Conservation (phyloP, 2,888 invertebrate species). For the Macropis europaea region DNA sequence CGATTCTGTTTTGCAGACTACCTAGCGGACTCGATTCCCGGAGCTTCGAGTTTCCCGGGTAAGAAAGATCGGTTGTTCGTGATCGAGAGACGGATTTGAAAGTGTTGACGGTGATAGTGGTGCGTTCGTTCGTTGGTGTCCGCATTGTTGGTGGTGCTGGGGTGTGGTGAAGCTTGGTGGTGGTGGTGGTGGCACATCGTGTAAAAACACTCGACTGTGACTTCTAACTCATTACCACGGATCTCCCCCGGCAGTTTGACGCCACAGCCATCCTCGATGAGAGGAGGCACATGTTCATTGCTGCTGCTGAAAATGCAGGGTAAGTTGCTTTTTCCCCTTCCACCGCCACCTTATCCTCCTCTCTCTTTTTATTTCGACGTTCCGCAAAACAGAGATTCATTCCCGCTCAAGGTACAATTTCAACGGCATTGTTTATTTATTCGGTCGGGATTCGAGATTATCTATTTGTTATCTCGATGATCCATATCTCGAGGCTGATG, state of each 20-base stretch:
- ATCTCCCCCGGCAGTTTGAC: slow-evolving; percentile 82
- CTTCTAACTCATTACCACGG: slow-evolving; percentile 80
- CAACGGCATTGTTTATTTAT: slow-evolving; percentile 7
- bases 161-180: slow-evolving; percentile 21
- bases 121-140: slow-evolving; percentile 30
- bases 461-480: slow-evolving; percentile 2
- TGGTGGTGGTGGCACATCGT: slow-evolving; percentile 26
- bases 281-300: slow-evolving; percentile 85
- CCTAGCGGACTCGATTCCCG: not conserved
- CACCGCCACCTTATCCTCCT: not conserved
- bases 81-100: not conserved
- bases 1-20: too few species aligned
- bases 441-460: slow-evolving; percentile 1
- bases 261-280: slow-evolving; percentile 82
- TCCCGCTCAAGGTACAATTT: not conserved
- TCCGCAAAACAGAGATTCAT: not conserved
- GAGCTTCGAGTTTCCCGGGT: not conserved
- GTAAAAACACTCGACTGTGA: slow-evolving; percentile 48
- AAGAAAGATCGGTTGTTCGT: not conserved
- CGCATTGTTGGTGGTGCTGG: slow-evolving; percentile 19
- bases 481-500: not conserved
- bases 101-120: slow-evolving; percentile 45
- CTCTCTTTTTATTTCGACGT: not conserved
- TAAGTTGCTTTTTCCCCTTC: slow-evolving; percentile 71
- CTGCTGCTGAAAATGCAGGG: slow-evolving; percentile 85